Evolutionary conservation across 2,113 vertebrate species (phyloP), one percentile per base, ranked within the genome.

Genomic region (Formicarius rufipectus): DNA sequence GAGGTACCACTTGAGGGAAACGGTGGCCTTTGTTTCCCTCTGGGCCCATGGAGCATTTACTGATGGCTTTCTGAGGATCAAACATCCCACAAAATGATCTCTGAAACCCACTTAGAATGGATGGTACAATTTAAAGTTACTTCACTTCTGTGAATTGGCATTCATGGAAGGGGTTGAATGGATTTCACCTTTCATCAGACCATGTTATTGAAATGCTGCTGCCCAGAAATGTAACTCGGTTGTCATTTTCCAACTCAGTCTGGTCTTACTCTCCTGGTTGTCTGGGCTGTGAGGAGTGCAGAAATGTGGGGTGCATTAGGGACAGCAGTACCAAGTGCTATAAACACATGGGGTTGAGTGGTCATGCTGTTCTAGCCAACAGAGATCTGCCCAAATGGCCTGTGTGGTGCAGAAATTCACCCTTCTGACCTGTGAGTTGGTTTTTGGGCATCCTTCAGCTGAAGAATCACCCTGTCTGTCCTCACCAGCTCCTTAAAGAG

Each of bases 261-360:
- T 84, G 47, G 24, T 52, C 60, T 45, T 67, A 35, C 14, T 42
- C 30, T 84, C 23, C 0, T 18, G 20, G 30, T 30, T 86, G n/a
- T 17, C 42, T 55, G 58, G 27, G 58, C 35, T n/a, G 27, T n/a
- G 56, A 81, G 56, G 16, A 68, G 40, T 45, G 40, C 44, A 79
- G 47, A 72, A 78, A 64, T 27, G 27, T 7, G 4, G 35, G 19
- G 23, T 25, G 7, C 25, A 28, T 20, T 39, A 11, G 1, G 89
- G 69, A 25, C n/a, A 64, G 49, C 62, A 53, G 31, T 16, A 72
- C 10, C 45, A 72, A 39, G 25, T 47, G 10, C 42, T 42, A 6
- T 24, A 50, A 68, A 12, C 3, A 4, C 10, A 12, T 0, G 19
- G 50, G 1, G 0, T 35, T 64, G 35, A 33, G 15, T 15, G 16